A percentile compares a stretch with the other conserved stretches of the same genome.
Evolutionary conservation across 2,888 invertebrate genomes (phyloP).

Genomic region (Agonopterix heracliana): DNA sequence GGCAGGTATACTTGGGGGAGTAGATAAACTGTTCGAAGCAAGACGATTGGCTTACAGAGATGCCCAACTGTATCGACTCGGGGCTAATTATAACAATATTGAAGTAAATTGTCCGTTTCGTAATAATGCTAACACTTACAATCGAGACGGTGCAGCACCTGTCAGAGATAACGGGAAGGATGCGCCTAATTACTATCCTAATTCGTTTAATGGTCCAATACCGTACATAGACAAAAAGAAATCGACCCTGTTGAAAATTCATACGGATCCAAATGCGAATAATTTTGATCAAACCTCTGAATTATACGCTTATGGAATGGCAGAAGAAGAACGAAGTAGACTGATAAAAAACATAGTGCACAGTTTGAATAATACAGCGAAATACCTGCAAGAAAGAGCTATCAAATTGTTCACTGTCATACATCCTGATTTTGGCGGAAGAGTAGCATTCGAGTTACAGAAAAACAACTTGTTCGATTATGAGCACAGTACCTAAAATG

Average conservation of each 20-base stretch:
- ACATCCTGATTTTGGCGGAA: slow-evolving; percentile 1
- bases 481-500: no score
- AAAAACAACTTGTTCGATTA: no score
- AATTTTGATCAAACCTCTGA: slow-evolving; percentile 1
- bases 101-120: slow-evolving; percentile 13
- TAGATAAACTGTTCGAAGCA: slow-evolving; percentile 90
- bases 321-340: slow-evolving; percentile 79
- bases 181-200: slow-evolving; percentile 93
- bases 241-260: neutral
- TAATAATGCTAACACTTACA: slow-evolving; percentile 10
- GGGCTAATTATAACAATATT: slow-evolving; percentile 16
- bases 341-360: slow-evolving; percentile 85
- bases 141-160: slow-evolving; percentile 71
- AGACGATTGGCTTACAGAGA: slow-evolving; percentile 75
- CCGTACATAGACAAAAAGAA: slow-evolving; percentile 55
- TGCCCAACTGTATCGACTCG: slow-evolving; percentile 15
- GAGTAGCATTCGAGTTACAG: neutral
- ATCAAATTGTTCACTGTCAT: slow-evolving; percentile 80
- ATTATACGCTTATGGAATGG: slow-evolving; percentile 46
- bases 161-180: slow-evolving; percentile 83
- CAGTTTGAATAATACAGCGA: neutral
- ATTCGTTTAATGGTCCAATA: slow-evolving; percentile 89
- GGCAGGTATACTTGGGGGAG: slow-evolving; percentile 91
- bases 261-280: neutral
- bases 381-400: slow-evolving; percentile 44